Base-by-base conservation (phyloP, 2,113 vertebrate species). In the Pogona vitticeps region DNA sequence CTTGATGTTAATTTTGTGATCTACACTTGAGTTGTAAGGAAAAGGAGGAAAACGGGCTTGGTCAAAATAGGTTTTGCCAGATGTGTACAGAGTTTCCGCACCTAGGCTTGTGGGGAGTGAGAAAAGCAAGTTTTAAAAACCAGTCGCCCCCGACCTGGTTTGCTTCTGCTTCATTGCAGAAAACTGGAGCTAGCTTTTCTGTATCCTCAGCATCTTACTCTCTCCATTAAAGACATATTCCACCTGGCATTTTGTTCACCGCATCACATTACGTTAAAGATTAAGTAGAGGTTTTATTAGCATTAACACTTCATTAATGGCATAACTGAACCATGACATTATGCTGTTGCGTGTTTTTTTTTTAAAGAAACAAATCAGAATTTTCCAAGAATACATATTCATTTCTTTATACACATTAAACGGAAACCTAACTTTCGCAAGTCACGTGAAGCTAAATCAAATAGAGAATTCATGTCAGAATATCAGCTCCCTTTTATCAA, bases 321-420 rank as follows among this genome's bases (percentile, higher is more conserved):
- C 26, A 17, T 79, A 71, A 79, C 18, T 58, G n/a, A 70, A 79
- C 67, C 75, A 71, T 67, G 52, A 58, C 84, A 85, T 58, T 68
- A 17, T 9, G 18, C n/a, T 67, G 56, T 17, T 52, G 46, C n/a
- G n/a, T n/a, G n/a, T n/a, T 52, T 10, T 52, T 52, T 52, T 52
- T 56, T 42, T 10, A 9, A 26, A 65, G 77, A 58, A 31, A 79
- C 31, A 59, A 71, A 58, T 12, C 15, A 68, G 40, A 56, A 7
- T 21, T 78, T 79, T 28, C n/a, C 63, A 56, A 79, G n/a, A 79
- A 3, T 21, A 70, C 3, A 9, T 21, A 65, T 1, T 17, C 23
- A 67, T 83, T 61, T 80, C 46, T 88, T 65, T 65, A 36, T 31
- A 88, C 26, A 31, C 10, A 20, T 83, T 28, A 71, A 65, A 38